Conservation (phyloP, 2,888 invertebrate species). For the Rhopalosiphum nymphaeae region DNA sequence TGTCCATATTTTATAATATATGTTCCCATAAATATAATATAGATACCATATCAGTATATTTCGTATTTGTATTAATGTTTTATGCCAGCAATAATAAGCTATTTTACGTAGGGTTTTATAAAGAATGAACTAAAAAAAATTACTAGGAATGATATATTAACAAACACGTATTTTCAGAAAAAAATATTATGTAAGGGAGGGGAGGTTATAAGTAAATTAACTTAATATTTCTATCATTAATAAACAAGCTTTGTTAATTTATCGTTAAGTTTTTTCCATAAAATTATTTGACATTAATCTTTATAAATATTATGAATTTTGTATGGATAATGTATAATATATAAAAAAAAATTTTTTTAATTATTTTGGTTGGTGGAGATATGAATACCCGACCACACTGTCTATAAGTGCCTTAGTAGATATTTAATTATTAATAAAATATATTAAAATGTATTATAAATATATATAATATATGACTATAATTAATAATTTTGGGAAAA, state of each 20-base stretch:
- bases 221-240: not conserved
- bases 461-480: not conserved
- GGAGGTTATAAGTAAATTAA: not conserved
- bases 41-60: not conserved
- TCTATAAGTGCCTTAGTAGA: too few species aligned
- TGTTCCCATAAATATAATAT: not conserved
- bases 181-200: too few species aligned
- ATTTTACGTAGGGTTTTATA: not conserved
- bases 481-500: not conserved
- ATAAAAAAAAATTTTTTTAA: not conserved
- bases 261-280: not conserved
- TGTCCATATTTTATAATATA: not conserved
- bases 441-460: too few species aligned
- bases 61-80: not conserved
- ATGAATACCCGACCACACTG: too few species aligned
- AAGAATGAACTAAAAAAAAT: too few species aligned
- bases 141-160: too few species aligned
- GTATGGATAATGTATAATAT: not conserved
- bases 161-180: too few species aligned
- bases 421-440: too few species aligned
- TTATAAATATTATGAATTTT: not conserved
- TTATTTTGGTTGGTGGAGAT: too few species aligned
- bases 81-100: not conserved
- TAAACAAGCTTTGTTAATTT: too few species aligned
- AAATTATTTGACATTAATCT: not conserved